A percentile compares a stretch with the other conserved stretches of the same genome.
phyloP scores from a whole-genome alignment of 2,113 vertebrate species.

The Phyllostomus hastatus region DNA sequence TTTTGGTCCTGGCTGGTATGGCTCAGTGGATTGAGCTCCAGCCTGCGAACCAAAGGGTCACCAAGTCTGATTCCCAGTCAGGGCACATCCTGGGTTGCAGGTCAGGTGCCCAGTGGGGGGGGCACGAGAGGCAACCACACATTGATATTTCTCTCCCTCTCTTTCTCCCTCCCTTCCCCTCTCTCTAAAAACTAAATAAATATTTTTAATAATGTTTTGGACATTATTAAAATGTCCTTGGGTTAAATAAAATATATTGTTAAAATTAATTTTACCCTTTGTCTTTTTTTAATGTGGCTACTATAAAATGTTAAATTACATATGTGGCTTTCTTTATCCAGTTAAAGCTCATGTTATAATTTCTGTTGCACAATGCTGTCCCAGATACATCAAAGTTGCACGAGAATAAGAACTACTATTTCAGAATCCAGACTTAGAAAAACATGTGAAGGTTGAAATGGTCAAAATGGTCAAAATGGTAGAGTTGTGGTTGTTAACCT shows the following conservation, averaged over 20 bases:
- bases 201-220: not conserved
- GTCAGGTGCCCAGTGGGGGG: too few relatives aligned
- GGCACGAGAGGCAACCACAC: too few relatives aligned
- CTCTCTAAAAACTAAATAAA: too few relatives aligned
- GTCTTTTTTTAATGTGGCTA: not conserved
- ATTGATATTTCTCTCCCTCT: too few relatives aligned
- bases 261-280: slow-evolving; percentile 1
- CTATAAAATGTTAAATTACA: not conserved
- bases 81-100: too few relatives aligned
- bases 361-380: not conserved
- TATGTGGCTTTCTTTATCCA: not conserved
- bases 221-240: too few relatives aligned
- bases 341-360: not conserved
- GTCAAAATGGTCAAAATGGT: not conserved
- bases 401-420: not conserved
- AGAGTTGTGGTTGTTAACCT: not conserved
- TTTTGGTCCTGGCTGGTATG: not conserved
- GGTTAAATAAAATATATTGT: not conserved
- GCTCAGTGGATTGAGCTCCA: too few relatives aligned
- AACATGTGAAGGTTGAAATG: not conserved
- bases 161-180: too few relatives aligned
- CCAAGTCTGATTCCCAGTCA: too few relatives aligned
- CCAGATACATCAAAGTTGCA: not conserved
- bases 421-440: slow-evolving; percentile 13
- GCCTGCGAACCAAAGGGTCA: too few relatives aligned